These are phyloP conservation scores for Pyrgilauda ruficollis DNA, from an alignment of 2,113 vertebrate species.

Conservation along the genomic window DNA sequence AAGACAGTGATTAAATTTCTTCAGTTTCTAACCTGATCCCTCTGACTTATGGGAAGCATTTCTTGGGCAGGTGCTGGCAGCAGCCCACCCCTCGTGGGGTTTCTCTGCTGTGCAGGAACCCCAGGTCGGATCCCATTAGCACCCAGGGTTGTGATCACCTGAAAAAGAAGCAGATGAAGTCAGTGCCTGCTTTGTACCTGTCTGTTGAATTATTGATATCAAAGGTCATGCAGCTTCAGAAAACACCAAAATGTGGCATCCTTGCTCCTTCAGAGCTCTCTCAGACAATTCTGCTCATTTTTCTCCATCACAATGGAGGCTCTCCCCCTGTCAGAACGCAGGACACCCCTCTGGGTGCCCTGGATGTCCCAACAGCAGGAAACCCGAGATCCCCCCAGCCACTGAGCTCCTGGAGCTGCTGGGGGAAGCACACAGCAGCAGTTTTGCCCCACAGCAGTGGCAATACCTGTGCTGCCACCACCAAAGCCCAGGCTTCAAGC, in stretches of 20 bases:
- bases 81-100: fast-evolving
- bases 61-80: not conserved
- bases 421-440: not conserved
- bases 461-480: fast-evolving
- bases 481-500: not conserved
- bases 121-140: no score
- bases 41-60: conserved; percentile 16
- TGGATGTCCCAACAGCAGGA: no score
- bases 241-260: not conserved
- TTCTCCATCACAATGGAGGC: not conserved
- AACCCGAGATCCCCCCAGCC: not conserved
- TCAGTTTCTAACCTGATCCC: not conserved
- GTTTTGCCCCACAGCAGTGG: not conserved
- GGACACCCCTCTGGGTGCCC: no score
- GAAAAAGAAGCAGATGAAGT: not conserved
- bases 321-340: not conserved
- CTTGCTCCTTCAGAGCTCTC: not conserved
- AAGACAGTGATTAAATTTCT: conserved; percentile 15
- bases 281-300: not conserved
- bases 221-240: not conserved
- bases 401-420: not conserved
- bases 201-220: not conserved
- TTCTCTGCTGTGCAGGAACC: not conserved
- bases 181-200: not conserved
- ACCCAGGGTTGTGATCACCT: not conserved